Percentiles rank a stretch among this genome's conserved stretches.
Conservation (phyloP, 2,888 invertebrate genomes). For the Drosophila merina region DNA sequence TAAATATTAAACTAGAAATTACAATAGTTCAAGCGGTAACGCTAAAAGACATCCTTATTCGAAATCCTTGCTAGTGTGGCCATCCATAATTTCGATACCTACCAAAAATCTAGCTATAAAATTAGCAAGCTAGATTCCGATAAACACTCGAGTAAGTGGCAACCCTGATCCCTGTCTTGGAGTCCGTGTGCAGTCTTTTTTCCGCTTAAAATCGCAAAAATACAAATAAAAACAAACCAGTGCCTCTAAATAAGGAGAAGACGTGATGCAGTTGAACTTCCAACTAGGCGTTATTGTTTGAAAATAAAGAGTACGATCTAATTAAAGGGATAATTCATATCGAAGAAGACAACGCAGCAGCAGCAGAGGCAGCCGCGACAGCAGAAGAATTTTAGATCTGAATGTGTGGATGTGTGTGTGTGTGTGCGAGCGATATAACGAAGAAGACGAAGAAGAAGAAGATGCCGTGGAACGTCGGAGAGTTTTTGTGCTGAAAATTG, state of each 20-base stretch:
- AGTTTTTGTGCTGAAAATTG: conserved; percentile 42
- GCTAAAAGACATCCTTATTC: no score
- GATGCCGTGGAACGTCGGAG: conserved; percentile 50
- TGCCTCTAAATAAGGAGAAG: conserved; percentile 61
- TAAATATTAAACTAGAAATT: no score
- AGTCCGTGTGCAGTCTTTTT: conserved; percentile 49
- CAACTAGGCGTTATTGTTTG: conserved; percentile 61
- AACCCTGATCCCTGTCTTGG: not conserved
- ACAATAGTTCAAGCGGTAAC: no score
- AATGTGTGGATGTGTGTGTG: conserved; percentile 48
- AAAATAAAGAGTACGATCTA: conserved; percentile 58
- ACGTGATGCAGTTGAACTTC: conserved; percentile 36
- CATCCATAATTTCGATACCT: no score
- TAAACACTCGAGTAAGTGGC: not conserved
- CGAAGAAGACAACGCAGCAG: conserved; percentile 67
- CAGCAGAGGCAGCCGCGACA: conserved; percentile 53
- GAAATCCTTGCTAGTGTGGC: no score
- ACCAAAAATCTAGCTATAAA: no score
- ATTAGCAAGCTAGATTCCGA: no score
- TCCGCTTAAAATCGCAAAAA: conserved; percentile 57
- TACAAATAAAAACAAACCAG: conserved; percentile 39
- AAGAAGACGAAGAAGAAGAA: conserved; percentile 52
- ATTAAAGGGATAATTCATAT: not conserved
- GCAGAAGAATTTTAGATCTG: conserved; percentile 76
- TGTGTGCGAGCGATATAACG: conserved; percentile 71